Percentiles rank a stretch among this genome's conserved stretches.
Evolutionary conservation across 2,797 vertebrate species (phyloP).

Genomic region (Ibycter americanus): DNA sequence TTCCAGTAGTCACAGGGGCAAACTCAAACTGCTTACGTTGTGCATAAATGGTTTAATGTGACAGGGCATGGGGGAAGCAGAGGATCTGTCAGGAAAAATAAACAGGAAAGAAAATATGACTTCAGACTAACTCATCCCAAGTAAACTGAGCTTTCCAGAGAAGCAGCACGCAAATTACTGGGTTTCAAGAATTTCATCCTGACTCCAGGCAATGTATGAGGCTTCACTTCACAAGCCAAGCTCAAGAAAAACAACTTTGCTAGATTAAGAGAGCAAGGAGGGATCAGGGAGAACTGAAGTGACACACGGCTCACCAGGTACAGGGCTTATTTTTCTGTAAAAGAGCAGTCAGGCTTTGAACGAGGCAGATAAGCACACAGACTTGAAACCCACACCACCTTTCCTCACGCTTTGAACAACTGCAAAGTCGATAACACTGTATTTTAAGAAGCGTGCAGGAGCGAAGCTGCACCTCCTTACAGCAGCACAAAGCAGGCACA

Average conservation of each 20-base stretch:
- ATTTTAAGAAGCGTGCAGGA: not conserved
- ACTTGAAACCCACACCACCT: not conserved
- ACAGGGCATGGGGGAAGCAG: not conserved
- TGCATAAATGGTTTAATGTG: conserved; percentile 3
- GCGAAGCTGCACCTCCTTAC: not conserved
- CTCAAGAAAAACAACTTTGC: not conserved
- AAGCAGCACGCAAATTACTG: not conserved
- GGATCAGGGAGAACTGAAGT: not conserved
- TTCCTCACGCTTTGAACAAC: not conserved
- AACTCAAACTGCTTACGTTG: not conserved
- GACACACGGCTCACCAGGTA: not conserved
- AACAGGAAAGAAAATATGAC: conserved; percentile 18
- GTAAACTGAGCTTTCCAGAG: not conserved
- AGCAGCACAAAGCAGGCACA: not conserved
- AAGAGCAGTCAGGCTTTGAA: not conserved
- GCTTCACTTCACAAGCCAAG: conserved; percentile 27
- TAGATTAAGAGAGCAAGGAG: not conserved
- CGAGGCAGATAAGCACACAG: not conserved
- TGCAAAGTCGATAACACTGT: accelerated
- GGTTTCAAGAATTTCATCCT: conserved; percentile 6
- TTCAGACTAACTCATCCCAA: conserved; percentile 21
- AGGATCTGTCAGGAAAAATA: conserved; percentile 41
- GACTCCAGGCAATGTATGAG: conserved; percentile 21
- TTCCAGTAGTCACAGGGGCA: conserved; percentile 26
- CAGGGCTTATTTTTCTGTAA: not conserved